Evolutionary conservation across 92 coral and sea anemone genomes (phyloP).

Genomic region (Muricea muricata): DNA sequence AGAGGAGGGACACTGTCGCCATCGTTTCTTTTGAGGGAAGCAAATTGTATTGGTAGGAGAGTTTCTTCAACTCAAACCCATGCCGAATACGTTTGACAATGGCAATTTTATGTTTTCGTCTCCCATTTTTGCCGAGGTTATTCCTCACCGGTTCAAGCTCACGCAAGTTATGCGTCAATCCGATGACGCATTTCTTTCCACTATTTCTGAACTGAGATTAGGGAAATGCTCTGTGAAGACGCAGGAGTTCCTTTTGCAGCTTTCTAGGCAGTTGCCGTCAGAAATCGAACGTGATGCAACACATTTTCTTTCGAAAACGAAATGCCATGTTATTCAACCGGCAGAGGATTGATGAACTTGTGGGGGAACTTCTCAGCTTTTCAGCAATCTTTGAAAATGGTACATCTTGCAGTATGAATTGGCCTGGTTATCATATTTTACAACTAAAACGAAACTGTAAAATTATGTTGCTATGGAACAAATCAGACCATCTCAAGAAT

Average conservation of each 20-base stretch:
- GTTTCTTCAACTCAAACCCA: conserved; percentile 40
- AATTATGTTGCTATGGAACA: conserved; percentile 52
- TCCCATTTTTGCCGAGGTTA: background rate
- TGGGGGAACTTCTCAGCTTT: background rate
- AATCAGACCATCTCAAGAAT: conserved; percentile 25
- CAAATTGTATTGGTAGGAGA: conserved; percentile 42
- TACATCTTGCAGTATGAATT: conserved; percentile 14
- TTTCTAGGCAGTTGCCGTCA: background rate
- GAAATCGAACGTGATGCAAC: background rate
- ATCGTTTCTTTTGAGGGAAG: conserved; percentile 30
- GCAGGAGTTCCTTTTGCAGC: background rate
- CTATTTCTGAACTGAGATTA: background rate
- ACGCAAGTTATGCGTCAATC: conserved; percentile 19
- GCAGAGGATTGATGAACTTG: background rate
- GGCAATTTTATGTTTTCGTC: conserved; percentile 29
- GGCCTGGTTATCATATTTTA: conserved; percentile 20
- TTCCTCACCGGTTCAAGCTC: conserved; percentile 3
- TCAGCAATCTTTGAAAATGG: conserved; percentile 24
- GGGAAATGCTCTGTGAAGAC: conserved; percentile 7
- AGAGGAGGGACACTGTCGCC: background rate
- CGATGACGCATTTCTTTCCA: background rate
- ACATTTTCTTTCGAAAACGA: background rate
- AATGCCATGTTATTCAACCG: background rate
- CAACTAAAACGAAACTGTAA: conserved; percentile 36
- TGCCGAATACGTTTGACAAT: conserved; percentile 21